A percentile compares a stretch with the other conserved stretches of the same genome.
phyloP scores from a whole-genome alignment of 2,113 vertebrate species.

The Perccottus glenii region DNA sequence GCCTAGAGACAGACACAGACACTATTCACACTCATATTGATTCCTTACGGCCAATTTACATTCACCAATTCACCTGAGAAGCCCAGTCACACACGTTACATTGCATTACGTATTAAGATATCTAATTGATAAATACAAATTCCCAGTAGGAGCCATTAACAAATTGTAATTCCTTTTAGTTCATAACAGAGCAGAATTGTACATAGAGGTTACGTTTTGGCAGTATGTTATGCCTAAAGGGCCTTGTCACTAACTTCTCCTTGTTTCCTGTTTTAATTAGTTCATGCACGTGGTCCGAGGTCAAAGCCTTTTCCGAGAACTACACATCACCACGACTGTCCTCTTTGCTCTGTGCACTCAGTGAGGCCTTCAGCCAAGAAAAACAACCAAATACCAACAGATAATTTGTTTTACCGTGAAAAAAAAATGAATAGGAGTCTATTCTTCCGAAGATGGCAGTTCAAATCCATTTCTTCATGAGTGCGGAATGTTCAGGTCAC shows the following conservation, averaged over 20 bases:
- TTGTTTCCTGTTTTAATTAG: constrained; percentile 36
- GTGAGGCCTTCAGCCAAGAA: neutral
- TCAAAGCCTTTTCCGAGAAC: constrained; percentile 7
- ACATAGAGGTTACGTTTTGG: neutral
- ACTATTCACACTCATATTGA: too few relatives aligned
- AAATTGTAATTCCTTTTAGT: neutral
- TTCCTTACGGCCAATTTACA: too few relatives aligned
- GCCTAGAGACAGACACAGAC: too few relatives aligned
- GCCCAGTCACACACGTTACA: too few relatives aligned
- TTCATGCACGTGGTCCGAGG: constrained; percentile 25
- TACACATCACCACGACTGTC: neutral
- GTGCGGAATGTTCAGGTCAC: constrained; percentile 12
- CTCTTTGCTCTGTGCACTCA: constrained; percentile 6
- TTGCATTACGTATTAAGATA: neutral
- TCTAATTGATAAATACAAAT: neutral
- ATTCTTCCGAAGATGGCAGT: constrained; percentile 1
- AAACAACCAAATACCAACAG: constrained; percentile 62
- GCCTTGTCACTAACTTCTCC: constrained; percentile 26
- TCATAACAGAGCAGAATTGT: neutral
- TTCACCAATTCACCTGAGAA: too few relatives aligned
- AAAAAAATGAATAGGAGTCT: constrained; percentile 46
- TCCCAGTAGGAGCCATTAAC: neutral
- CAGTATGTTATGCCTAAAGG: neutral
- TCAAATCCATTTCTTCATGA: constrained; percentile 38
- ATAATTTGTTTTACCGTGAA: constrained; percentile 40